Base-by-base conservation (phyloP, 2,888 invertebrate genomes). In the Oscheius onirici region DNA sequence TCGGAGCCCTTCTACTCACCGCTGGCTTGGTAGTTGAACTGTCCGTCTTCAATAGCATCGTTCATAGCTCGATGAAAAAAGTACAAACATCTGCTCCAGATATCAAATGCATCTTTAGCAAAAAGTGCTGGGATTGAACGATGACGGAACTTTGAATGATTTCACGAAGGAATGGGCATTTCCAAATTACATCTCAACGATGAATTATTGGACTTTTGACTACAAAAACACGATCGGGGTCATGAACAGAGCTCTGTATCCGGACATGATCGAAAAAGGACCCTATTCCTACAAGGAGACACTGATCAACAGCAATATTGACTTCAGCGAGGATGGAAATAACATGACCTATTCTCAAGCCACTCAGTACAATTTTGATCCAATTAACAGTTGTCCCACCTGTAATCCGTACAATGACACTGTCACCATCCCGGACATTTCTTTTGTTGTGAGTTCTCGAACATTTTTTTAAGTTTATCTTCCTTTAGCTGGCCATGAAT, bases 151-250 rank as follows among this genome's bases (percentile, higher is more conserved):
- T 0, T 58, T 73, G 13, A 83, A 83, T 61, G 76, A 74, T 15
- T 83, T 79, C 69, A 76, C 81, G 13, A 71, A 75, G 51, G 60
- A 67, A 58, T 80, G 79, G 79, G 74, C 71, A 0, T 72, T 75
- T 40, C 71, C 72, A 0, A 76, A 75, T 63, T 81, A 81, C 54
- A 73, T 75, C 43, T 70, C 74, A 5, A 69, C 72, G 2, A 79
- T 79, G 74, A 74, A 79, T 44, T 79, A 75, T 63, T 78, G 77
- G 77, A 67, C 81, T 1, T 82, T 67, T 61, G 74, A 82, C 68
- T 83, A 83, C 63, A 81, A 77, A 24, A 83, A 83, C 54, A 72
- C 77, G 5, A 78, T 77, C 54, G 80, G 79, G 28, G 77, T 83
- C 20, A 73, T 82, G 75, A 81, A 83, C 55, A 28, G 82, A 46